phyloP scores from a whole-genome alignment of 2,113 vertebrate genomes.

The Varanus salvator region DNA sequence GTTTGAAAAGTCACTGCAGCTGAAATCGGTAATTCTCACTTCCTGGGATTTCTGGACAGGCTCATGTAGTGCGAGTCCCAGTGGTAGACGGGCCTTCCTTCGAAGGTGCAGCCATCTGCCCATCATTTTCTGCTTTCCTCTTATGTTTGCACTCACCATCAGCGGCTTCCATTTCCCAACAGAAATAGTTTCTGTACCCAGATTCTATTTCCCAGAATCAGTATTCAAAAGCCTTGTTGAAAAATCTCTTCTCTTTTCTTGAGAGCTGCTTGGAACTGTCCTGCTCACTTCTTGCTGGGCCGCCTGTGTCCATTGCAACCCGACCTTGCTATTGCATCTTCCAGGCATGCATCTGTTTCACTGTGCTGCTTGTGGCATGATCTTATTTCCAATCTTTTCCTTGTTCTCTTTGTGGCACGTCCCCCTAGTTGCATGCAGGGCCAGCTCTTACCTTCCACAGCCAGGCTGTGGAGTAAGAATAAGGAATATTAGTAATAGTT shows the following conservation, averaged over 20 bases:
- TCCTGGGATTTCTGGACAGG: neutral
- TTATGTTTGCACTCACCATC: neutral
- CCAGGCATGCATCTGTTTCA: neutral
- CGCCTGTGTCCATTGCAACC: neutral
- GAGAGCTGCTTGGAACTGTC: neutral
- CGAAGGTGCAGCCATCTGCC: neutral
- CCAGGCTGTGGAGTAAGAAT: too few relatives aligned
- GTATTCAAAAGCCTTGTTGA: neutral
- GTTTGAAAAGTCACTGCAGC: neutral
- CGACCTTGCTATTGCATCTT: neutral
- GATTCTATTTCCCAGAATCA: too few relatives aligned
- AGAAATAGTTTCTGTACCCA: neutral
- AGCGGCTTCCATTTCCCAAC: neutral
- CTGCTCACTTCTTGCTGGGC: neutral
- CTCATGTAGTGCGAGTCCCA: neutral
- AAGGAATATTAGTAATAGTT: neutral
- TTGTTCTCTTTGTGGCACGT: neutral
- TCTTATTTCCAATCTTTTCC: neutral
- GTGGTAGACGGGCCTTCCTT: neutral
- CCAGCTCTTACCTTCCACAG: neutral
- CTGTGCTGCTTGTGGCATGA: neutral
- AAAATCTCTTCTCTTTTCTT: neutral
- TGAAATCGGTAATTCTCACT: neutral
- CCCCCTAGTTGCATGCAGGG: neutral
- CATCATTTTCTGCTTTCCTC: neutral